A percentile compares a stretch with the other conserved stretches of the same genome.
phyloP scores from a whole-genome alignment of 1,140 invertebrate genomes.

The Polypedilum pembai region DNA sequence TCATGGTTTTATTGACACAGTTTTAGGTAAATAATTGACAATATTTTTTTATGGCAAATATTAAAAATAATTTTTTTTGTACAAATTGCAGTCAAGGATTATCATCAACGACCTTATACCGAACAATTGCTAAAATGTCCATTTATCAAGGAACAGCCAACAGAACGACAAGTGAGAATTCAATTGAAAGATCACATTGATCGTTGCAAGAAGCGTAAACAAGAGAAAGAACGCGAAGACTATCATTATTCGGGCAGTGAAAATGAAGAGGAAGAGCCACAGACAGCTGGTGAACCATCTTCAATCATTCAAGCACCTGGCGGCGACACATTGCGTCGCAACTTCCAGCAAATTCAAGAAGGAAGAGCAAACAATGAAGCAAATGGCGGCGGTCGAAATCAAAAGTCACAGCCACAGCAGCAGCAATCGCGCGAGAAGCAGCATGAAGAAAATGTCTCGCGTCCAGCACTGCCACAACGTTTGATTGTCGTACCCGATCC shows the following conservation, averaged over 20 bases:
- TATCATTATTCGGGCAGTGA: conserved; percentile 81
- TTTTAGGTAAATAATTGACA: conserved; percentile 40
- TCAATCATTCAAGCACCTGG: conserved; percentile 83
- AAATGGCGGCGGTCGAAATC: conserved; percentile 28
- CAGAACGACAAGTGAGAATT: conserved; percentile 94
- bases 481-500: conserved; percentile 71
- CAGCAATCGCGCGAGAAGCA: conserved; percentile 45
- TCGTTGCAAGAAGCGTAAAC: conserved; percentile 88
- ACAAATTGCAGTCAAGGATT: conserved; percentile 85
- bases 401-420: conserved; percentile 42
- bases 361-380: conserved; percentile 54
- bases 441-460: conserved; percentile 61
- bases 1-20: conserved; percentile 63
- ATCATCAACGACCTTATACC: conserved; percentile 95
- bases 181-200: conserved; percentile 99
- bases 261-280: conserved; percentile 80
- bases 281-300: conserved; percentile 76
- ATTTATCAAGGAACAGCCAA: conserved; percentile 95
- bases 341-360: conserved; percentile 96
- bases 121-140: conserved; percentile 95
- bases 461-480: conserved; percentile 79
- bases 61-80: conserved; percentile 33
- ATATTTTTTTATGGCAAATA: not conserved
- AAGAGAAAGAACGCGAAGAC: conserved; percentile 78
- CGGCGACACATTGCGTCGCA: conserved; percentile 84